phyloP scores from a whole-genome alignment of 2,888 invertebrate species.

The Deilephila porcellus region DNA sequence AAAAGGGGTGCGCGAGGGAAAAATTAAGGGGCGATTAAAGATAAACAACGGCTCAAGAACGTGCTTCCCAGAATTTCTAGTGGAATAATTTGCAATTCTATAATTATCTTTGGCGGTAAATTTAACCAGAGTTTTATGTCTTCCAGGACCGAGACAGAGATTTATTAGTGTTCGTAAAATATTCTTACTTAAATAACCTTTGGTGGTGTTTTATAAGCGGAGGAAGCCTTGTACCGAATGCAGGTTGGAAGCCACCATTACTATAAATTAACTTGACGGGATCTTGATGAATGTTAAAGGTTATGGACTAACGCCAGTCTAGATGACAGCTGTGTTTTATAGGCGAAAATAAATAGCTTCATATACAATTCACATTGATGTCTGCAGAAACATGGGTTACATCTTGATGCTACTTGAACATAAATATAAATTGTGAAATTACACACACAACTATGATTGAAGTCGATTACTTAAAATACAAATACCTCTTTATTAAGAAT shows the following conservation, averaged over 20 bases:
- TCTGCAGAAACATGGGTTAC: too few relatives aligned
- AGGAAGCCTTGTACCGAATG: background rate
- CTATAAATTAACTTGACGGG: slow-evolving; percentile 6
- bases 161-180: slow-evolving; percentile 49
- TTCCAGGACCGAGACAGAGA: slow-evolving; percentile 50
- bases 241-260: background rate
- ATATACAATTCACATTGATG: background rate
- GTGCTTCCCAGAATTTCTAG: slow-evolving; percentile 56
- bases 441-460: too few relatives aligned
- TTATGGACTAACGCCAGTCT: background rate
- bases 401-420: too few relatives aligned
- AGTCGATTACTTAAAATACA: too few relatives aligned
- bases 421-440: too few relatives aligned
- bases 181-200: slow-evolving; percentile 22
- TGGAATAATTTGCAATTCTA: slow-evolving; percentile 77
- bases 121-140: slow-evolving; percentile 63
- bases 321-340: slow-evolving; percentile 1
- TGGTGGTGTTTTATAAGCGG: background rate
- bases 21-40: slow-evolving; percentile 81
- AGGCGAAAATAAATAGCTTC: background rate
- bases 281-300: background rate
- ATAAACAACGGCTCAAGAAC: slow-evolving; percentile 76
- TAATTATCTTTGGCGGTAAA: slow-evolving; percentile 71
- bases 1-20: slow-evolving; percentile 70
- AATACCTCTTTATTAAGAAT: too few relatives aligned